Evolutionary conservation across 2,888 invertebrate species (phyloP).

Genomic region (Agrotis segetum): DNA sequence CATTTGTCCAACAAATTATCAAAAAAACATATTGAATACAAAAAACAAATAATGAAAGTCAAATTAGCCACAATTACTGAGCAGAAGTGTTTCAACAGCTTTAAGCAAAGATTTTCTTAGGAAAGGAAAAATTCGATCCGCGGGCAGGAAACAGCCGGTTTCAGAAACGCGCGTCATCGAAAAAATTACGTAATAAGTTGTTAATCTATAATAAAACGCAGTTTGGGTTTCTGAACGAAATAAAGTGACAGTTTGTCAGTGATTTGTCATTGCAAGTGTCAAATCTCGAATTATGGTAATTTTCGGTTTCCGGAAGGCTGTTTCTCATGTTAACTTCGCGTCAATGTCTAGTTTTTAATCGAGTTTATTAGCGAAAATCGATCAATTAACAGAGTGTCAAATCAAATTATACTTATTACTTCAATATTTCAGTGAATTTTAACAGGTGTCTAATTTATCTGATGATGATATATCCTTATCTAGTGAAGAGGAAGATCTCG

Average conservation of each 20-base stretch:
- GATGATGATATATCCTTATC: slow-evolving; percentile 10
- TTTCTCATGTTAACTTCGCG: slow-evolving; percentile 8
- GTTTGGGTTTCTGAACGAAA: not conserved
- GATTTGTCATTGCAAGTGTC: slow-evolving; percentile 11
- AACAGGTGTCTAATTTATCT: slow-evolving; percentile 8
- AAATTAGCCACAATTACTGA: too few relatives aligned
- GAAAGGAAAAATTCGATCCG: too few relatives aligned
- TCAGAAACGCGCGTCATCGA: too few relatives aligned
- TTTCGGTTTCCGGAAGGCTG: slow-evolving; percentile 5
- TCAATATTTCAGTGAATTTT: slow-evolving; percentile 10
- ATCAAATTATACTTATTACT: slow-evolving; percentile 11
- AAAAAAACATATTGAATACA: too few relatives aligned
- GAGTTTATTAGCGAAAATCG: slow-evolving; percentile 9
- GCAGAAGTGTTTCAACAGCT: too few relatives aligned
- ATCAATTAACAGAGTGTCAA: slow-evolving; percentile 12
- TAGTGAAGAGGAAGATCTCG: slow-evolving; percentile 18
- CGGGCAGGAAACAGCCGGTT: too few relatives aligned
- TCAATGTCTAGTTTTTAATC: slow-evolving; percentile 6
- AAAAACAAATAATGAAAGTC: too few relatives aligned
- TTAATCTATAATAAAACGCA: too few relatives aligned
- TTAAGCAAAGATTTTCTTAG: too few relatives aligned
- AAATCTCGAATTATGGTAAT: slow-evolving; percentile 8
- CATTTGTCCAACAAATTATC: too few relatives aligned
- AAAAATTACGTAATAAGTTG: too few relatives aligned
- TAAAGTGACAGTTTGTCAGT: slow-evolving; percentile 10